Evolutionary conservation across 2,888 invertebrate species (phyloP).

Genomic region (Coleophora deauratella): DNA sequence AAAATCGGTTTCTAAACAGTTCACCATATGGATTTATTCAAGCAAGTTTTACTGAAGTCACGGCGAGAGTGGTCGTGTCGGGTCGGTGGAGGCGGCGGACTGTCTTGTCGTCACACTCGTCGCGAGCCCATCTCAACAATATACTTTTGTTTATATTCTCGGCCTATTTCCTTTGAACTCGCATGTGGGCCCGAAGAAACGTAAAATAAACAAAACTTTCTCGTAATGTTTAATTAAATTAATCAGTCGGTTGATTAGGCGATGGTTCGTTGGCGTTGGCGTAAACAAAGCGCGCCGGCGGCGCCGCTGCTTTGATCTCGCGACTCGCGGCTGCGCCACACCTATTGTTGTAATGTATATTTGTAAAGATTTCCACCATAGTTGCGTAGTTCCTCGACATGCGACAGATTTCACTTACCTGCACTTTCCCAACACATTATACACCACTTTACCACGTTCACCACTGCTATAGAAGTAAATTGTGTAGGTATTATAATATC

Average conservation of each 20-base stretch:
- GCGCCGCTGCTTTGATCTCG: slow-evolving; percentile 60
- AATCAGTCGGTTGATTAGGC: slow-evolving; percentile 73
- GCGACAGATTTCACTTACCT: no score
- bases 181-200: slow-evolving; percentile 72
- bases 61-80: not conserved
- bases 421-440: no score
- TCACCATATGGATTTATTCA: no score
- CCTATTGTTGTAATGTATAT: slow-evolving; percentile 50
- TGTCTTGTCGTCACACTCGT: slow-evolving; percentile 6
- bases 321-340: slow-evolving; percentile 24
- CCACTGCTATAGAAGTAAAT: no score
- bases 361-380: slow-evolving; percentile 27
- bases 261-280: slow-evolving; percentile 60
- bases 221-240: slow-evolving; percentile 75
- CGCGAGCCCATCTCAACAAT: slow-evolving; percentile 35
- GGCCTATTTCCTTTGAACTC: slow-evolving; percentile 68
- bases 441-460: no score
- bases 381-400: no score
- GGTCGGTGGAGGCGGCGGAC: not conserved
- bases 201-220: slow-evolving; percentile 72
- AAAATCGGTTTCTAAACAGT: no score
- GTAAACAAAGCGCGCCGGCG: slow-evolving; percentile 60
- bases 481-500: no score
- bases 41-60: not conserved
- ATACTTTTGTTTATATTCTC: slow-evolving; percentile 59